These are phyloP conservation scores for Sardinella longiceps DNA, from an alignment of 2,797 vertebrate genomes.

Conservation along the genomic window DNA sequence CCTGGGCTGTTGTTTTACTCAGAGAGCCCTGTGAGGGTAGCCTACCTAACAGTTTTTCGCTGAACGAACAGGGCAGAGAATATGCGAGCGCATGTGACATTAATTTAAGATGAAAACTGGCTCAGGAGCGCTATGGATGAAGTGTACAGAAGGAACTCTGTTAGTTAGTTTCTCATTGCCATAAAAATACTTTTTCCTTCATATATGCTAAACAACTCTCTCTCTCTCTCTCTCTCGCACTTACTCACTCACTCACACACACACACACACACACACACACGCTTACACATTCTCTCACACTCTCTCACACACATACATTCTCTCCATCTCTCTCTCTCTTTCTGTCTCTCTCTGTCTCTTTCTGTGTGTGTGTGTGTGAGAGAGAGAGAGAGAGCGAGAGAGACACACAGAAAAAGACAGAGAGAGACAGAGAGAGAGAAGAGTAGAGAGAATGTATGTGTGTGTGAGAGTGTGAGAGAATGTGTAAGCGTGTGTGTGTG, in stretches of 20 bases:
- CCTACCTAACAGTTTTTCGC: background rate
- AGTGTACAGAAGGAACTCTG: background rate
- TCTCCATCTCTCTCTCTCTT: background rate
- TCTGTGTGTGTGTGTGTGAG: no score
- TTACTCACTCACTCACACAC: background rate
- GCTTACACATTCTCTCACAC: background rate
- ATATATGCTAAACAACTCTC: background rate
- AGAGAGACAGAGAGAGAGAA: no score
- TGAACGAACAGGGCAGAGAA: background rate
- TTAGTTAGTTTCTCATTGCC: background rate
- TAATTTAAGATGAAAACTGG: conserved; percentile 38
- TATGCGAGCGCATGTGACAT: conserved; percentile 31
- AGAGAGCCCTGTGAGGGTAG: background rate
- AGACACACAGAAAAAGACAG: no score
- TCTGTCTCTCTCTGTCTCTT: no score
- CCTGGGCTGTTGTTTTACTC: background rate
- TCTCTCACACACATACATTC: background rate
- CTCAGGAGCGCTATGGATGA: background rate
- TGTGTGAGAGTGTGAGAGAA: no score
- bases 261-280: background rate
- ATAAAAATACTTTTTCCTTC: background rate
- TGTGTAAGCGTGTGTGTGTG: no score
- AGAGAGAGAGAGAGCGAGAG: no score
- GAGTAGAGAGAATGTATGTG: no score
- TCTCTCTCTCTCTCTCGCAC: background rate